Conservation (phyloP, 1,140 invertebrate genomes). For the Aphelinus atriplicis region DNA sequence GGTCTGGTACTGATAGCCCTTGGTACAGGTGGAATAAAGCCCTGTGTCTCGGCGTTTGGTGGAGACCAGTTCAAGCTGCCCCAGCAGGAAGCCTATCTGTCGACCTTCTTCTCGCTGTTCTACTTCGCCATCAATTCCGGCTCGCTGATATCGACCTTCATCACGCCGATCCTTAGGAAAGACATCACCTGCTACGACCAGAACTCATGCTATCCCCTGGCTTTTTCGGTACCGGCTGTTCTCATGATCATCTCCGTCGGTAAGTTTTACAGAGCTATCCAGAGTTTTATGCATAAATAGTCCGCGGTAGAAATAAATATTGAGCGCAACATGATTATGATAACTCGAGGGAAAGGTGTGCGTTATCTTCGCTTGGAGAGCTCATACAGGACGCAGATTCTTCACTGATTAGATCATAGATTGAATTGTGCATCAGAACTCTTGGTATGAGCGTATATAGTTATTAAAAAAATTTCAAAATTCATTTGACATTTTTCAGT, state of each 20-base stretch:
- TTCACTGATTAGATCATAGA: no score
- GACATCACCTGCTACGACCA: conserved; percentile 85
- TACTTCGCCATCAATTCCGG: conserved; percentile 95
- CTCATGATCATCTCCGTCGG: conserved; percentile 85
- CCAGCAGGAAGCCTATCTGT: conserved; percentile 78
- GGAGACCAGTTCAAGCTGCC: conserved; percentile 93
- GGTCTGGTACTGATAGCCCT: conserved; percentile 86
- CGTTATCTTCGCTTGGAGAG: no score
- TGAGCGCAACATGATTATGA: no score
- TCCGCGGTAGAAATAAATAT: no score
- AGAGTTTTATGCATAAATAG: no score
- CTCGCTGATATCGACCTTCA: conserved; percentile 86
- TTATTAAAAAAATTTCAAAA: neutral
- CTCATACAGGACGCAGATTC: no score
- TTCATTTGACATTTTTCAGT: conserved; percentile 69
- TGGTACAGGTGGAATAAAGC: conserved; percentile 97
- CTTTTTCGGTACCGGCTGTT: conserved; percentile 90
- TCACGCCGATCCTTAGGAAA: conserved; percentile 87
- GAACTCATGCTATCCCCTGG: conserved; percentile 86
- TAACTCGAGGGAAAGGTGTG: no score
- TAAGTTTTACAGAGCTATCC: conserved; percentile 58
- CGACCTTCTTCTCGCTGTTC: conserved; percentile 91
- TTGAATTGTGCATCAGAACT: no score
- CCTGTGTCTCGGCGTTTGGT: conserved; percentile 96
- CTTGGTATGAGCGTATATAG: no score